Evolutionary conservation across 2,888 invertebrate genomes (phyloP).

Genomic region (Psylliodes chrysocephalus): DNA sequence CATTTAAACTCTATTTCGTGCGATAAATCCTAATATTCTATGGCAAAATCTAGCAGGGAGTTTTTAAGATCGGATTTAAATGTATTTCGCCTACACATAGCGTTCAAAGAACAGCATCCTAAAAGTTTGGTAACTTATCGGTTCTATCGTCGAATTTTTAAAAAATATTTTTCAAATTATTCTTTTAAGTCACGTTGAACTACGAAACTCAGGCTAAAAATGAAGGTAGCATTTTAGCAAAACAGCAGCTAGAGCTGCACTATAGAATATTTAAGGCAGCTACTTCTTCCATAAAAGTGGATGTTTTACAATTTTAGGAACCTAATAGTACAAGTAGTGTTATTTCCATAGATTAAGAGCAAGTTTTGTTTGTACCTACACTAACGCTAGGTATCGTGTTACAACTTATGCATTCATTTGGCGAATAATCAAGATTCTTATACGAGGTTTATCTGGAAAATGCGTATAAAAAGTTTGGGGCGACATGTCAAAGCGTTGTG

Average conservation of each 20-base stretch:
- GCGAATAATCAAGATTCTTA: not conserved
- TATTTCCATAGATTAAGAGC: constrained; percentile 51
- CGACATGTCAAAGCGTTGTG: too few relatives aligned
- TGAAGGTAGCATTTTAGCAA: constrained; percentile 27
- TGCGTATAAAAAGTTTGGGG: too few relatives aligned
- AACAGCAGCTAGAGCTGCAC: constrained; percentile 37
- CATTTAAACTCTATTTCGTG: constrained; percentile 41
- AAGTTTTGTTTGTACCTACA: constrained; percentile 52
- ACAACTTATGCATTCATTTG: constrained; percentile 6
- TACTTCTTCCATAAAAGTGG: constrained; percentile 35
- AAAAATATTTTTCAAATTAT: too few relatives aligned
- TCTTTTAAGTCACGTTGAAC: constrained; percentile 38
- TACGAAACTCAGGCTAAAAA: constrained; percentile 33
- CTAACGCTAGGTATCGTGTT: constrained; percentile 48
- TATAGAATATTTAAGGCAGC: constrained; percentile 38
- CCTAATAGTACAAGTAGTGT: constrained; percentile 38
- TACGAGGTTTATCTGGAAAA: too few relatives aligned
- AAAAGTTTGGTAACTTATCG: constrained; percentile 35
- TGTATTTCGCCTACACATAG: constrained; percentile 34
- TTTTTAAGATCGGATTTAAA: constrained; percentile 44
- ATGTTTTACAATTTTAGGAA: constrained; percentile 40
- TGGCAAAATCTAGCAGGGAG: constrained; percentile 40
- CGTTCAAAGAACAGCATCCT: constrained; percentile 37
- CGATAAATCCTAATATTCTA: constrained; percentile 40
- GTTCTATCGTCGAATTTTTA: constrained; percentile 35